These are phyloP conservation scores for Xestia c-nigrum DNA, from an alignment of 2,888 invertebrate genomes.

Conservation along the genomic window DNA sequence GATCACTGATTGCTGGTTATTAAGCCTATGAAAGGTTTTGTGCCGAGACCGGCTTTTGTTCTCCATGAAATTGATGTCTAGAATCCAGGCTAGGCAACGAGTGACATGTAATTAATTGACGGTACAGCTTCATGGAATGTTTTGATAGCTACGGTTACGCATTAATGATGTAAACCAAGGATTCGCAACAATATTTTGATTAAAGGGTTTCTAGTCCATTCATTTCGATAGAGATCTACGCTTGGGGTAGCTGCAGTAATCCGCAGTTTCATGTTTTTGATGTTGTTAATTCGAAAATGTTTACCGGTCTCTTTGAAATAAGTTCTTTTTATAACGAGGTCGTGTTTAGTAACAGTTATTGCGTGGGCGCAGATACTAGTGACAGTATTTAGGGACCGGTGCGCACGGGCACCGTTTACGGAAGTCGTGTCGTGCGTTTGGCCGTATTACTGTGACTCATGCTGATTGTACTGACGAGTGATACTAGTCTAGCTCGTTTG, in stretches of 20 bases:
- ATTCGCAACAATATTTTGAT: constrained; percentile 1
- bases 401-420: constrained; percentile 62
- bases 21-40: constrained; percentile 72
- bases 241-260: neutral
- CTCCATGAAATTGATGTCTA: constrained; percentile 69
- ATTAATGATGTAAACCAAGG: constrained; percentile 29
- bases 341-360: constrained; percentile 52
- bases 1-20: constrained; percentile 72
- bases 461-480: constrained; percentile 44
- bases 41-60: constrained; percentile 73
- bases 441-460: constrained; percentile 61
- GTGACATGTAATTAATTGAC: constrained; percentile 69
- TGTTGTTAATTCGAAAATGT: neutral
- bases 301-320: neutral
- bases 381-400: constrained; percentile 62
- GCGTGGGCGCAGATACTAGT: constrained; percentile 56
- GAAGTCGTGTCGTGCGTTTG: constrained; percentile 61
- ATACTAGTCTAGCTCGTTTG: constrained; percentile 33
- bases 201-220: neutral
- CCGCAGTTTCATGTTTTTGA: neutral
- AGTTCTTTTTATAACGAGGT: constrained; percentile 28
- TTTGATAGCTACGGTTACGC: constrained; percentile 46
- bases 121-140: constrained; percentile 52
- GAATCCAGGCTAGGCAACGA: constrained; percentile 58
- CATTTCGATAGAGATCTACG: neutral